These are phyloP conservation scores for Acanthopleura granulata DNA, from an alignment of 2,888 invertebrate species.

Conservation along the genomic window DNA sequence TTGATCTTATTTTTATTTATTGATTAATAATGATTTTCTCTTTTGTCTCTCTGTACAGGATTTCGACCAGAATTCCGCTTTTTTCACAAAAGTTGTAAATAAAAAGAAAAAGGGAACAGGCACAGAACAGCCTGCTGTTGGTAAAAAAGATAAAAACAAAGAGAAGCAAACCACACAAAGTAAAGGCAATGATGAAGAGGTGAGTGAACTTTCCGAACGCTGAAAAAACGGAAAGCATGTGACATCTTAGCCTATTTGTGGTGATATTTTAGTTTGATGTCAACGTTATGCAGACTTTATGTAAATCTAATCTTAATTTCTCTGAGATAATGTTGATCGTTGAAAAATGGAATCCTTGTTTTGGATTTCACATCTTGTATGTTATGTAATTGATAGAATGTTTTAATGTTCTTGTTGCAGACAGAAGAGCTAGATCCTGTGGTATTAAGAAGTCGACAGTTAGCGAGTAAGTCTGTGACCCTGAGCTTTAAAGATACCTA, in stretches of 20 bases:
- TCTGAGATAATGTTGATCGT: too few relatives aligned
- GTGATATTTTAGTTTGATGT: neutral
- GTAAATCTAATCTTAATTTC: too few relatives aligned
- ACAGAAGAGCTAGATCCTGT: slow-evolving; percentile 62
- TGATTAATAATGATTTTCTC: neutral
- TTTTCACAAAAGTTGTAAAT: slow-evolving; percentile 66
- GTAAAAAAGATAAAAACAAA: slow-evolving; percentile 33
- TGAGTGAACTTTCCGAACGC: too few relatives aligned
- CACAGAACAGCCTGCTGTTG: slow-evolving; percentile 29
- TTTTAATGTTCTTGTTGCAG: slow-evolving; percentile 23
- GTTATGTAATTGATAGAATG: too few relatives aligned
- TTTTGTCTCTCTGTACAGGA: slow-evolving; percentile 38
- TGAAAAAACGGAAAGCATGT: too few relatives aligned
- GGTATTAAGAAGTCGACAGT: slow-evolving; percentile 65
- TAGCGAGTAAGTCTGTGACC: slow-evolving; percentile 63
- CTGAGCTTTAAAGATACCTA: too few relatives aligned
- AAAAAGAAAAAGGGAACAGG: slow-evolving; percentile 62
- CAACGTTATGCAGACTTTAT: neutral
- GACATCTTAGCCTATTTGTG: neutral
- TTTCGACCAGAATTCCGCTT: slow-evolving; percentile 66
- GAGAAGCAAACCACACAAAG: slow-evolving; percentile 32
- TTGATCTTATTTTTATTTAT: neutral
- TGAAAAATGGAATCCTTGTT: neutral
- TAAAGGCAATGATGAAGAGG: slow-evolving; percentile 51
- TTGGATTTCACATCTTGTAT: neutral